Conservation (phyloP, 2,888 invertebrate genomes). For the Eupithecia subumbrata region DNA sequence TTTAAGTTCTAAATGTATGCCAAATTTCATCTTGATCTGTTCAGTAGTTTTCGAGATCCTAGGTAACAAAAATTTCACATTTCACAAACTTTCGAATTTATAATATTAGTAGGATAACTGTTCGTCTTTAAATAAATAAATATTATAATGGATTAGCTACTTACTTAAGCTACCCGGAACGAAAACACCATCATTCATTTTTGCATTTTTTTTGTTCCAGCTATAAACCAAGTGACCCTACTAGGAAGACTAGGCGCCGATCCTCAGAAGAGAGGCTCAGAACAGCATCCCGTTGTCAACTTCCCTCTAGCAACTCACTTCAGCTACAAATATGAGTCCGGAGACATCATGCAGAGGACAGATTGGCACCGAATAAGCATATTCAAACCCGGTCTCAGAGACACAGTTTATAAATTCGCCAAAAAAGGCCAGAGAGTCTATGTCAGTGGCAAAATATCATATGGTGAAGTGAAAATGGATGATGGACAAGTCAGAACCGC, state of each 20-base stretch:
- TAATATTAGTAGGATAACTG: no score
- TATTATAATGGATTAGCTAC: no score
- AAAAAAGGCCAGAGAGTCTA: conserved; percentile 94
- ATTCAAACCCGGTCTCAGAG: conserved; percentile 92
- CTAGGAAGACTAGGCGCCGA: conserved; percentile 95
- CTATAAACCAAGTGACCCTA: conserved; percentile 92
- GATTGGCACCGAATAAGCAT: conserved; percentile 96
- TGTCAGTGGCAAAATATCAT: conserved; percentile 92
- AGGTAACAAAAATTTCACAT: no score
- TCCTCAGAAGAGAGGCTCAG: conserved; percentile 92
- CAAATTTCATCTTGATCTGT: no score
- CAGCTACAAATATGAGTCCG: conserved; percentile 91
- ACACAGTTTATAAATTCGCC: conserved; percentile 90
- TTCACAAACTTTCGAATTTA: no score
- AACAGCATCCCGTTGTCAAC: conserved; percentile 92
- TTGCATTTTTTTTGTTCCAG: conserved; percentile 54
- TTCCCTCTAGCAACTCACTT: conserved; percentile 96
- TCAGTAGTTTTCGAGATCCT: no score
- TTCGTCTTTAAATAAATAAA: no score
- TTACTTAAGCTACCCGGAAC: no score
- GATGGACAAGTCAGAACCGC: conserved; percentile 88
- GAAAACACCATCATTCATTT: neutral
- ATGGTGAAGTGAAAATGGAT: conserved; percentile 92
- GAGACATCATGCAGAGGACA: conserved; percentile 92
- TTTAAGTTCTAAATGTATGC: no score